These are phyloP conservation scores for Lacerta agilis DNA, from an alignment of 2,797 vertebrate species.

Conservation along the genomic window DNA sequence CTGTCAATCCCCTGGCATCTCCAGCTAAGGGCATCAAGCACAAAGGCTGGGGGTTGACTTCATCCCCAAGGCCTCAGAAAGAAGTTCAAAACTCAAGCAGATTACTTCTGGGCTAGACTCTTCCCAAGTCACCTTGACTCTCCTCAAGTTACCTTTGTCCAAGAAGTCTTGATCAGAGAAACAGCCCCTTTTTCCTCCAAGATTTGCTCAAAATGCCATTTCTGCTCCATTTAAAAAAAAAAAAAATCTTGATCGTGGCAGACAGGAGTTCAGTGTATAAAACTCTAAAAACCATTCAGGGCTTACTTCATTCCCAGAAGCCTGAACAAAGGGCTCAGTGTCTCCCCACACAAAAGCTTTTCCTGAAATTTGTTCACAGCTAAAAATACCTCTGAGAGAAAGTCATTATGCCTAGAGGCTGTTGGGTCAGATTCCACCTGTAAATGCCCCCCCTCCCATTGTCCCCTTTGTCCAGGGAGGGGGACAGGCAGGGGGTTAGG, in stretches of 20 bases:
- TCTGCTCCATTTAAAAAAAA: not conserved
- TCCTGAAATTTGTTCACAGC: constrained; percentile 49
- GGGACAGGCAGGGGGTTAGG: not conserved
- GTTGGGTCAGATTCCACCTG: constrained; percentile 43
- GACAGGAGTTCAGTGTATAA: not conserved
- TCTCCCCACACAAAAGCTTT: constrained; percentile 26
- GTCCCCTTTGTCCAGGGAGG: not conserved
- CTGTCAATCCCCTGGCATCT: too few relatives aligned
- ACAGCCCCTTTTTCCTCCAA: too few relatives aligned
- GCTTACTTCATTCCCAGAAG: constrained; percentile 34
- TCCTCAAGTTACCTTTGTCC: too few relatives aligned
- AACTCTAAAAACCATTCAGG: fast-evolving
- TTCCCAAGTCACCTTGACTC: too few relatives aligned
- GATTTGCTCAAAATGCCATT: too few relatives aligned
- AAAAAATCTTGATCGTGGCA: constrained; percentile 18
- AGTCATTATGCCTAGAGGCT: constrained; percentile 36
- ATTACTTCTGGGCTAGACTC: too few relatives aligned
- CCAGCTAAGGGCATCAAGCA: too few relatives aligned
- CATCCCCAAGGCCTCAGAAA: too few relatives aligned
- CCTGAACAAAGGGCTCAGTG: constrained; percentile 61
- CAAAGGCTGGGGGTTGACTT: too few relatives aligned
- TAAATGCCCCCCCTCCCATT: not conserved
- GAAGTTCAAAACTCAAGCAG: too few relatives aligned
- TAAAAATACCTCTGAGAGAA: constrained; percentile 67
- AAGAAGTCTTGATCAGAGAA: too few relatives aligned